These are phyloP conservation scores for Rhombomys opimus DNA, from an alignment of 2,113 vertebrate genomes.

Conservation along the genomic window DNA sequence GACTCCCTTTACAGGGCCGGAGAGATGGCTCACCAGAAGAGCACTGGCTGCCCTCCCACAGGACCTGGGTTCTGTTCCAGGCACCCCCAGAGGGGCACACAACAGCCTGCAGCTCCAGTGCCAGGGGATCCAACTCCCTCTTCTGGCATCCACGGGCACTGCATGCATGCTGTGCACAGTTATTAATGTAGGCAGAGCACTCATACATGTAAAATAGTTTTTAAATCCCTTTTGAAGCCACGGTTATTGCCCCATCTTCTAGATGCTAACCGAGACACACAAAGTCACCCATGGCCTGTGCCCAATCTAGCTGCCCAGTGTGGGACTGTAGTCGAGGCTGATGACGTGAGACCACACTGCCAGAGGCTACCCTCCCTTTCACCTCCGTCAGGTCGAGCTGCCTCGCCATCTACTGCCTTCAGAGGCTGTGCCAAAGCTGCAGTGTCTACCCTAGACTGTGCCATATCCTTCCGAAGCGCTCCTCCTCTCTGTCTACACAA, in stretches of 20 bases:
- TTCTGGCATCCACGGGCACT: background rate
- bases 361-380: background rate
- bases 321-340: background rate
- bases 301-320: background rate
- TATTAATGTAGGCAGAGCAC: background rate
- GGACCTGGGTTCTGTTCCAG: background rate
- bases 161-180: background rate
- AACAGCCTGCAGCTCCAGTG: background rate
- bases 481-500: background rate
- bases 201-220: background rate
- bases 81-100: background rate
- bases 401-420: background rate
- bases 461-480: background rate
- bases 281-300: background rate
- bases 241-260: background rate
- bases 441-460: background rate
- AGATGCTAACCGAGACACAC: background rate
- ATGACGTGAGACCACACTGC: background rate
- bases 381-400: background rate
- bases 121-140: background rate
- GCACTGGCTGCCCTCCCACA: background rate
- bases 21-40: background rate
- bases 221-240: background rate
- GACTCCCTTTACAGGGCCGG: background rate
- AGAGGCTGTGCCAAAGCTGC: accelerated